Conservation (phyloP, 2,888 invertebrate genomes). For the Andrena chrysosceles region DNA sequence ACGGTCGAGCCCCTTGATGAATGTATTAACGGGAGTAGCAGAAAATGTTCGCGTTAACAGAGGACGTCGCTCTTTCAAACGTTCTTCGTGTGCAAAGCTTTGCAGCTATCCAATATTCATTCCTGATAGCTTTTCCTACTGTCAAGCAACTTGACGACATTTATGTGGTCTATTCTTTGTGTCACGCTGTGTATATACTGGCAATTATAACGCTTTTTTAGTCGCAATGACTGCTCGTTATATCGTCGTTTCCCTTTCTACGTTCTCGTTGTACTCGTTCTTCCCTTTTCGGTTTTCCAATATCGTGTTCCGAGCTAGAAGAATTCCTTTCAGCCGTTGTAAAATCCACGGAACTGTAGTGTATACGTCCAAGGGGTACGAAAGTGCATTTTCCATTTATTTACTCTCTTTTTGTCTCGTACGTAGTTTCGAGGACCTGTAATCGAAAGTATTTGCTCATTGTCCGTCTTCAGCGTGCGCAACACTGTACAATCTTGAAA, state of each 20-base stretch:
- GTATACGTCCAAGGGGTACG: constrained; percentile 24
- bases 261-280: constrained; percentile 16
- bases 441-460: constrained; percentile 52
- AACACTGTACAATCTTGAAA: constrained; percentile 27
- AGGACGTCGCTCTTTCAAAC: neutral
- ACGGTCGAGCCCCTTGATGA: neutral
- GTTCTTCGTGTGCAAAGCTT: neutral
- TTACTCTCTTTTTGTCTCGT: constrained; percentile 38
- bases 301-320: constrained; percentile 54
- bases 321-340: constrained; percentile 57
- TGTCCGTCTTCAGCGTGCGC: constrained; percentile 15
- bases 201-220: constrained; percentile 19
- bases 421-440: constrained; percentile 19
- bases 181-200: neutral
- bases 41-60: neutral
- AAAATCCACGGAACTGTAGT: constrained; percentile 34
- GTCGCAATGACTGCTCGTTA: constrained; percentile 16
- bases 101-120: neutral
- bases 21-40: neutral
- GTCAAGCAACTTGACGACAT: too few relatives aligned
- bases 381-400: constrained; percentile 40
- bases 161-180: neutral
- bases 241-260: constrained; percentile 18
- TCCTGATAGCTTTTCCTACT: neutral
- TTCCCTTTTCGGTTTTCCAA: constrained; percentile 51